phyloP scores from a whole-genome alignment of 2,888 invertebrate genomes.

The Orthosia gracilis region DNA sequence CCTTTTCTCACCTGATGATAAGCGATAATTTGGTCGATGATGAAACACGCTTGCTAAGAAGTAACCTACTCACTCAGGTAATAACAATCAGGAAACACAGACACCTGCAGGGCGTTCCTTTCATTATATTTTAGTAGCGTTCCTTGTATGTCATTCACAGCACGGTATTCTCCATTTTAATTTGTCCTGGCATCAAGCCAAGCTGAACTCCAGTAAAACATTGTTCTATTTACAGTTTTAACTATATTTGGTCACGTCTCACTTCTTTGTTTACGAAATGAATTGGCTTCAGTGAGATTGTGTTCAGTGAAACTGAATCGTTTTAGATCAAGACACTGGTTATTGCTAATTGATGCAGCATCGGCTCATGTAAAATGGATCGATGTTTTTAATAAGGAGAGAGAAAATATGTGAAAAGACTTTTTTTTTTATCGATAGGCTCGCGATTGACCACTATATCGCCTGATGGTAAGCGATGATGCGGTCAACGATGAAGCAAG shows the following conservation, averaged over 20 bases:
- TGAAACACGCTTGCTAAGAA: no score
- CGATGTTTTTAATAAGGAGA: background rate
- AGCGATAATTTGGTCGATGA: no score
- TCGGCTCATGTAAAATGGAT: slow-evolving; percentile 17
- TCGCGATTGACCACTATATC: no score
- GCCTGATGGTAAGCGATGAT: no score
- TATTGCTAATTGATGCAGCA: slow-evolving; percentile 31
- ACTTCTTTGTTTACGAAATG: slow-evolving; percentile 38
- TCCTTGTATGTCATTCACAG: background rate
- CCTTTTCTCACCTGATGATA: no score
- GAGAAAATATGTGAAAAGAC: no score
- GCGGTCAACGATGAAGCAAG: no score
- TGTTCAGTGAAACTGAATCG: slow-evolving; percentile 35
- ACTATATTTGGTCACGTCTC: slow-evolving; percentile 39
- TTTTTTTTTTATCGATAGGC: no score
- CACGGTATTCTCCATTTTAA: slow-evolving; percentile 12
- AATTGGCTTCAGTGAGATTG: slow-evolving; percentile 31
- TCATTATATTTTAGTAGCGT: background rate
- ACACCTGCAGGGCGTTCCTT: background rate
- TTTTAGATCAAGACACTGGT: slow-evolving; percentile 9
- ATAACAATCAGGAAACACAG: background rate
- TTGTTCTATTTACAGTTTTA: slow-evolving; percentile 40
- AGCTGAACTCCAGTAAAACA: slow-evolving; percentile 32
- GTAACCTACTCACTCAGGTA: background rate
- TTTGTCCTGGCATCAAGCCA: slow-evolving; percentile 29